Percentiles rank a stretch among this genome's conserved stretches.
Conservation (phyloP, 2,888 invertebrate species). For the Xiphydria camelus region DNA sequence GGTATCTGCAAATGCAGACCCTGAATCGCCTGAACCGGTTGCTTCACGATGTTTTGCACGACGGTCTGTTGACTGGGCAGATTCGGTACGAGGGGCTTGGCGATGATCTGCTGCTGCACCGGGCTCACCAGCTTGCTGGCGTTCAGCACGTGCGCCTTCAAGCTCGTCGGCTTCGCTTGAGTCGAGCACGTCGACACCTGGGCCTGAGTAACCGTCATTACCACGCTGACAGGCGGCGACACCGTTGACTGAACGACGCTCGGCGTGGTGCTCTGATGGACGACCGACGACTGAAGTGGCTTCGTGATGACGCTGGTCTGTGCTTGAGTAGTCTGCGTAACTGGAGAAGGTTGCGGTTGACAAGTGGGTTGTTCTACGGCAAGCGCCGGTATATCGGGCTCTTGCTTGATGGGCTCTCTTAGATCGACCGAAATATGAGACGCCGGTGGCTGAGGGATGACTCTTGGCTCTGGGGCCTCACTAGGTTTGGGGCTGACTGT, state of each 20-base stretch:
- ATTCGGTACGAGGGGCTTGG: slow-evolving; percentile 40
- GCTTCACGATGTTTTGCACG: slow-evolving; percentile 49
- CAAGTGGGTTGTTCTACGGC: slow-evolving; percentile 8
- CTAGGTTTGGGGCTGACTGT: slow-evolving; percentile 18
- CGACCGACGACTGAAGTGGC: slow-evolving; percentile 39
- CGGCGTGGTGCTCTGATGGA: slow-evolving; percentile 28
- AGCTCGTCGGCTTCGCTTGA: slow-evolving; percentile 59
- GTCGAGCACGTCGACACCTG: slow-evolving; percentile 21
- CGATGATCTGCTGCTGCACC: slow-evolving; percentile 36
- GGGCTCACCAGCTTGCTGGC: slow-evolving; percentile 46
- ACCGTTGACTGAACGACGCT: slow-evolving; percentile 4
- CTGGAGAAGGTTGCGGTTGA: slow-evolving; percentile 3
- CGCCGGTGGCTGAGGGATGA: slow-evolving; percentile 57
- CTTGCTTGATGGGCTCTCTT: slow-evolving; percentile 55
- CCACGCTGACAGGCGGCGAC: slow-evolving; percentile 3
- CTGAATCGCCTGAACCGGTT: slow-evolving; percentile 40
- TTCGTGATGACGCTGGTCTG: slow-evolving; percentile 47
- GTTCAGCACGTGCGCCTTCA: slow-evolving; percentile 68
- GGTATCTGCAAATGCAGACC: slow-evolving; percentile 48
- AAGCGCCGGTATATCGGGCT: slow-evolving; percentile 13
- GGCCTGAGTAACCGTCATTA: slow-evolving; percentile 4
- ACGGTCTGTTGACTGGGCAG: slow-evolving; percentile 36
- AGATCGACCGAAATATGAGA: slow-evolving; percentile 61
- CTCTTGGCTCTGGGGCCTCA: slow-evolving; percentile 39
- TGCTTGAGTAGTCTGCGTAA: background rate